Percentiles rank a stretch among this genome's conserved stretches.
These are phyloP conservation scores for Litocranius walleri DNA, from an alignment of 2,113 vertebrate genomes.

Conservation along the genomic window DNA sequence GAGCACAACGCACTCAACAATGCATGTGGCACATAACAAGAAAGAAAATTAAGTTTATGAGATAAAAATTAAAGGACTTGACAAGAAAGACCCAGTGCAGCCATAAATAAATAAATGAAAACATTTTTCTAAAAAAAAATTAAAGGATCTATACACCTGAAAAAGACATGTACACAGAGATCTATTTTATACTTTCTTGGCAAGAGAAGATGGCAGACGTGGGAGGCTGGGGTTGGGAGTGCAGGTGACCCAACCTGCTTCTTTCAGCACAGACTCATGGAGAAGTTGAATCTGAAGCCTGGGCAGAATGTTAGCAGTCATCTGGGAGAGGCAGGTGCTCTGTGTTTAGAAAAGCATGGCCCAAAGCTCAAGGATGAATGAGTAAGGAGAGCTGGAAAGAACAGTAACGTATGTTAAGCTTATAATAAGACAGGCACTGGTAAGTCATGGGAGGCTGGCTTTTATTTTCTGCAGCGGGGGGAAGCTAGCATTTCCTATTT, in stretches of 20 bases:
- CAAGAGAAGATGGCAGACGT: neutral
- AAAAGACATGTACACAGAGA: neutral
- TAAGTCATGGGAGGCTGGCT: neutral
- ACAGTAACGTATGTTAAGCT: neutral
- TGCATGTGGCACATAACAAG: neutral
- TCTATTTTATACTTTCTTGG: neutral
- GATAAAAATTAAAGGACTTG: neutral
- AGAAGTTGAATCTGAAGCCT: neutral
- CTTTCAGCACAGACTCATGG: neutral
- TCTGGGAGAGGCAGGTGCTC: neutral
- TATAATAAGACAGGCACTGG: neutral
- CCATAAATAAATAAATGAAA: neutral
- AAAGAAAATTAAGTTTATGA: neutral
- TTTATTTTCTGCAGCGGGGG: neutral
- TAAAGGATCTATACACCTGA: neutral
- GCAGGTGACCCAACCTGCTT: neutral
- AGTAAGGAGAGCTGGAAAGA: neutral
- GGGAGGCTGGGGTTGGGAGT: neutral
- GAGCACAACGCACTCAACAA: neutral
- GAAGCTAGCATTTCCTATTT: neutral
- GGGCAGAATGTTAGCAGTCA: neutral
- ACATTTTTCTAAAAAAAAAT: neutral
- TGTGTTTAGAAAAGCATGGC: neutral
- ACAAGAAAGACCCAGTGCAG: neutral
- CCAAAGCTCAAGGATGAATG: neutral